A percentile compares a stretch with the other conserved stretches of the same genome.
Conservation (phyloP, 2,888 invertebrate genomes). For the Zele albiditarsus region DNA sequence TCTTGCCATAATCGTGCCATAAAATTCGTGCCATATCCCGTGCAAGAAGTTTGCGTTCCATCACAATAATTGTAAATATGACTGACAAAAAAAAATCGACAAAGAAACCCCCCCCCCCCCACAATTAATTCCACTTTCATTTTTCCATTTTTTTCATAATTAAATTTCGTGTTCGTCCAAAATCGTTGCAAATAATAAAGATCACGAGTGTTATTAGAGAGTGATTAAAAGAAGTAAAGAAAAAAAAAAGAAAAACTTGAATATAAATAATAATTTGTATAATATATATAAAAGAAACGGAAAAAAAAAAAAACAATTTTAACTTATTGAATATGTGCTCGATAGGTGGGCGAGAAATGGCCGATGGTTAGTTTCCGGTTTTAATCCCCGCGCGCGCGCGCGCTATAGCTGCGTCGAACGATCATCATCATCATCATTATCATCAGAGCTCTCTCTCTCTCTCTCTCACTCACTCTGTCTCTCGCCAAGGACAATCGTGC, state of each 20-base stretch:
- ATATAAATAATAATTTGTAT: constrained; percentile 15
- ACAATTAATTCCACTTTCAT: neutral
- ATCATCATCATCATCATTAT: neutral
- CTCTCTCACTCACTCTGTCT: neutral
- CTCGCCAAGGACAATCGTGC: constrained; percentile 20
- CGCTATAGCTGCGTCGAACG: neutral
- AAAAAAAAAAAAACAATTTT: constrained; percentile 41
- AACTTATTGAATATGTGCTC: constrained; percentile 43
- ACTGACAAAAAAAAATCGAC: neutral
- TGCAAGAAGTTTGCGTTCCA: neutral
- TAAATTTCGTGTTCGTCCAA: neutral
- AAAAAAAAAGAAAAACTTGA: neutral
- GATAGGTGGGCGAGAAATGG: neutral
- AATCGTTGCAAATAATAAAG: neutral
- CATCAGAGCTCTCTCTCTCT: constrained; percentile 15
- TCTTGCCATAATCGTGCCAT: constrained; percentile 6
- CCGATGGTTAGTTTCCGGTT: constrained; percentile 15
- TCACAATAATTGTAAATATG: constrained; percentile 3
- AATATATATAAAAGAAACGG: constrained; percentile 2
- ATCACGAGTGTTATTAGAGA: neutral
- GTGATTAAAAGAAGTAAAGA: constrained; percentile 3
- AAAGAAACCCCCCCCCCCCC: no score
- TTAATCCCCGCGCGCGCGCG: constrained; percentile 16
- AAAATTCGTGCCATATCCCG: constrained; percentile 21
- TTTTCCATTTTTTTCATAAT: neutral